Base-by-base conservation (phyloP, 1,140 invertebrate genomes). In the Drosophila willistoni region DNA sequence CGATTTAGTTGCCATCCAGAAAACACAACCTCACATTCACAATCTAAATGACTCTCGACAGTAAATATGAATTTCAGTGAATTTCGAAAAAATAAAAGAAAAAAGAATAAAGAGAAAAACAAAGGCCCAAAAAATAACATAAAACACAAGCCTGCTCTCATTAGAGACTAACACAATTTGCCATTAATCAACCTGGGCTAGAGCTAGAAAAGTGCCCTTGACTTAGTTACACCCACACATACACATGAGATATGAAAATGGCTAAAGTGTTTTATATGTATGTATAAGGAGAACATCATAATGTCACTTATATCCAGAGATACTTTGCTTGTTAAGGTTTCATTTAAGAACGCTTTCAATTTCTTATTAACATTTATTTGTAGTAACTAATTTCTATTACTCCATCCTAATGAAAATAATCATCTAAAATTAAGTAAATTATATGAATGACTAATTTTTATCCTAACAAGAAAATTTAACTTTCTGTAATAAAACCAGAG, bases 61-160 rank as follows among this genome's bases (percentile, higher is more conserved):
- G 74, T 77, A 77, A 77, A 77, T 77, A 77, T 77, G 73, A 77
- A 77, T 68, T 74, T 76, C 71, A 73, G 74, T 74, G 59, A 75
- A 75, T 64, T 76, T 69, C 62, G 59, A 76, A 76, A 76, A 73
- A 61, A 65, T 71, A 71, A 68, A 69, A 75, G 72, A 85, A 81
- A 76, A 56, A 17, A 36, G 4, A 51, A 51, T 19, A 51, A 51
- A 51, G 7, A 22, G 9, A 10, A 19, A 2, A 51, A 51, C 44
- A 51, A 62, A 62, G 2, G 17, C 3, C 34, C 39, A 47, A 39
- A 39, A 41, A 44, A 39, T 42, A 71, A 39, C 22, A 25, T 4
- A 25, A 25, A 64, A 68, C 36, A 60, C 41, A 51, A 69, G 14
- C 65, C 72, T 69, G 66, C 72, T 60, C 68, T 77, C 75, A 77